Evolutionary conservation across 1,140 invertebrate species (phyloP).

Genomic region (Metopolophium dirhodum): DNA sequence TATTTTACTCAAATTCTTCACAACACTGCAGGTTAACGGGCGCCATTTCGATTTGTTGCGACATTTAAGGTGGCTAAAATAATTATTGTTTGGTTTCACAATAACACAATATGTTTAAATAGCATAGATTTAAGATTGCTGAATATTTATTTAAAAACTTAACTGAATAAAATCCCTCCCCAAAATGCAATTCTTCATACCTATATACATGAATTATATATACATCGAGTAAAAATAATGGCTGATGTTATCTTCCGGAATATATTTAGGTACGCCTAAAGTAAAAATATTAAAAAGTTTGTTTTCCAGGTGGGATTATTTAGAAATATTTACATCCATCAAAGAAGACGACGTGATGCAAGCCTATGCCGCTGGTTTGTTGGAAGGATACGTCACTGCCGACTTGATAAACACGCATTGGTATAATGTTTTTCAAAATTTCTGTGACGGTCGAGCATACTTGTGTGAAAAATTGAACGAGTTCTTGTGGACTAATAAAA

Average conservation of each 20-base stretch:
- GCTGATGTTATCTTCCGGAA: background rate
- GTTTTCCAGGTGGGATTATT: conserved; percentile 72
- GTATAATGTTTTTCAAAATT: conserved; percentile 75
- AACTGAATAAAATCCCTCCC: background rate
- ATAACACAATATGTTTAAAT: too few relatives aligned
- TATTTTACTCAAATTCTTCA: too few relatives aligned
- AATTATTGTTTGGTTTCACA: too few relatives aligned
- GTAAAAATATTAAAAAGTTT: background rate
- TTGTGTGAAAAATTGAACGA: conserved; percentile 74
- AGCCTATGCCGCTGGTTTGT: conserved; percentile 85
- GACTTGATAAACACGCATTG: conserved; percentile 82
- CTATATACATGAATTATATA: background rate
- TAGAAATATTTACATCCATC: conserved; percentile 78
- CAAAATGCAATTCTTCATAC: background rate
- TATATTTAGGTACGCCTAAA: background rate
- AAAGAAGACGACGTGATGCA: conserved; percentile 78
- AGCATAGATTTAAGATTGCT: too few relatives aligned
- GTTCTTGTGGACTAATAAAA: conserved; percentile 71
- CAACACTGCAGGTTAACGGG: too few relatives aligned
- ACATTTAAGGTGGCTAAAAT: too few relatives aligned
- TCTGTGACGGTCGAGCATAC: conserved; percentile 71
- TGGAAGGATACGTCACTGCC: conserved; percentile 83
- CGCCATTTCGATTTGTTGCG: too few relatives aligned
- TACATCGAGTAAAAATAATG: background rate
- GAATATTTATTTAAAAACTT: background rate